These are phyloP conservation scores for Thalassarche chlororhynchos DNA, from an alignment of 2,113 vertebrate species.

Conservation along the genomic window DNA sequence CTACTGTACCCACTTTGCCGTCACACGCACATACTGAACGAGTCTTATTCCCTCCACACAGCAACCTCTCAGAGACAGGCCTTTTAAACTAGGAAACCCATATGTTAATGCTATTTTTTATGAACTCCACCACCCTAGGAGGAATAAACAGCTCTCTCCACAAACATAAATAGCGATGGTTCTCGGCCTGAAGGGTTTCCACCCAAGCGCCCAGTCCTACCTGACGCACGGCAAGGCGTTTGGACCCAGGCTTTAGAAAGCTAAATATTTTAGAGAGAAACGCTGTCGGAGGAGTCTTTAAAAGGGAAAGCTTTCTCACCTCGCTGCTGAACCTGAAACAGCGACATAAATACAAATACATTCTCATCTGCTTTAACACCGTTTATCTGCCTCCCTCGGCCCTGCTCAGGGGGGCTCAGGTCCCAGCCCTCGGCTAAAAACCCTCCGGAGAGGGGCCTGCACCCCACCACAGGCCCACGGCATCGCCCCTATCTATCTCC, in stretches of 20 bases:
- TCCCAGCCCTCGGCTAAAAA: background rate
- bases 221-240: rapidly evolving
- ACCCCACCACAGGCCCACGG: background rate
- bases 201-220: rapidly evolving
- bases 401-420: background rate
- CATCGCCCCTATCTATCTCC: background rate
- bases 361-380: background rate
- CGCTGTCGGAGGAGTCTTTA: background rate
- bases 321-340: background rate
- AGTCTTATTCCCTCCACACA: background rate
- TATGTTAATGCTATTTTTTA: background rate
- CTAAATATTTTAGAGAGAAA: background rate
- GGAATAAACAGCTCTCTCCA: background rate
- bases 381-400: background rate
- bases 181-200: background rate
- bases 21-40: background rate
- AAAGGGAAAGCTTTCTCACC: background rate
- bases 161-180: rapidly evolving
- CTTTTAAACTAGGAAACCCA: background rate
- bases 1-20: background rate
- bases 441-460: background rate
- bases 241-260: background rate
- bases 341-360: background rate
- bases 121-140: background rate
- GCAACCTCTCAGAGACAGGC: background rate